Evolutionary conservation across 2,797 vertebrate genomes (phyloP).

Genomic region (Agapornis canus): DNA sequence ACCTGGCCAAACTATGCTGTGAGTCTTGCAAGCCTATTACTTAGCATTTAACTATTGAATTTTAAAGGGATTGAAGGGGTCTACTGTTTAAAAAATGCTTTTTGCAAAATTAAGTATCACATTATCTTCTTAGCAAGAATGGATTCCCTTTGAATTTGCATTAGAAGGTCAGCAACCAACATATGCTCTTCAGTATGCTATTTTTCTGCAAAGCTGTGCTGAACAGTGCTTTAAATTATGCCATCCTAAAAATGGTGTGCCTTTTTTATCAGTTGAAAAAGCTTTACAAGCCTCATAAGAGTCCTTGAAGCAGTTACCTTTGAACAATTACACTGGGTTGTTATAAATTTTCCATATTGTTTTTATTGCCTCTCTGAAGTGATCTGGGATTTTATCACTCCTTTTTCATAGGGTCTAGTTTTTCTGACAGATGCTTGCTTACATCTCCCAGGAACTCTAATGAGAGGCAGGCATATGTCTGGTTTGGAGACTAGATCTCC

Average conservation of each 20-base stretch:
- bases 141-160: neutral
- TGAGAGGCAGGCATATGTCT: conserved; percentile 28
- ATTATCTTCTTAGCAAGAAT: neutral
- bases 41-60: fast-evolving
- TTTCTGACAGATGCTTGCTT: conserved; percentile 34
- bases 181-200: neutral
- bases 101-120: neutral
- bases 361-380: conserved; percentile 53
- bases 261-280: conserved; percentile 6
- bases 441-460: conserved; percentile 36
- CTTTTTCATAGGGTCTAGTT: conserved; percentile 1
- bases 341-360: conserved; percentile 53
- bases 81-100: neutral
- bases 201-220: neutral
- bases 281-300: conserved; percentile 1
- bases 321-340: conserved; percentile 10
- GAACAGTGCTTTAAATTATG: neutral
- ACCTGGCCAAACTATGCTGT: neutral
- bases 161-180: neutral
- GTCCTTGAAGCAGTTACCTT: conserved; percentile 16
- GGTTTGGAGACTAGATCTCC: neutral
- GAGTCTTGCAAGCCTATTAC: neutral
- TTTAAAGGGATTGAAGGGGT: neutral
- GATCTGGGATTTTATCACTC: conserved; percentile 5
- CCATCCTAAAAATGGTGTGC: neutral